Evolutionary conservation across 1,140 invertebrate species (phyloP).

Genomic region (Scaptomyza hsui): DNA sequence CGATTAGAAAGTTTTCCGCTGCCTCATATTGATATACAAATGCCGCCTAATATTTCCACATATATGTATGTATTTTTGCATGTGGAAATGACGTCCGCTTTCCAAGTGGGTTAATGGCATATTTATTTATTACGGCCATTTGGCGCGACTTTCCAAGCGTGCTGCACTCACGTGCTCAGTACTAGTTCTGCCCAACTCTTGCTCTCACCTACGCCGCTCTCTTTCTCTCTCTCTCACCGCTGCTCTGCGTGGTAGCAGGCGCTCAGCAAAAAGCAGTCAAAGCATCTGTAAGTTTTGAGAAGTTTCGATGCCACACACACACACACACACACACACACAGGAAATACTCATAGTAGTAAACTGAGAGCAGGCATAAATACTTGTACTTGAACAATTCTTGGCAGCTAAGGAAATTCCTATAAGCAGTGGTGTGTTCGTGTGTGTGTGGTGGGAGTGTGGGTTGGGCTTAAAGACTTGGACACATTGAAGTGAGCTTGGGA

Average conservation of each 20-base stretch:
- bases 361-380: conserved; percentile 13
- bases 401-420: conserved; percentile 12
- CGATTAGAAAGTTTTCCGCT: conserved; percentile 75
- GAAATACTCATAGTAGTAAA: background rate
- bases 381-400: conserved; percentile 12
- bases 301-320: background rate
- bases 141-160: conserved; percentile 33
- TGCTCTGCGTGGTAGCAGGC: conserved; percentile 40
- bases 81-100: conserved; percentile 37
- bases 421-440: background rate
- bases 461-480: background rate
- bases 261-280: conserved; percentile 39
- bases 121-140: conserved; percentile 75
- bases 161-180: conserved; percentile 47
- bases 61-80: conserved; percentile 35
- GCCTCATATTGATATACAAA: conserved; percentile 60
- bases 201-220: conserved; percentile 8
- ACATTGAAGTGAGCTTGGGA: background rate
- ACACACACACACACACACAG: conserved; percentile 6
- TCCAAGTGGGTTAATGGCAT: conserved; percentile 66
- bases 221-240: conserved; percentile 18
- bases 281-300: background rate
- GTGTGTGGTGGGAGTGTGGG: background rate
- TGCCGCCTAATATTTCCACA: conserved; percentile 54
- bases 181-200: conserved; percentile 9